Evolutionary conservation across 2,113 vertebrate species (phyloP).

Genomic region (Antigone vipio): DNA sequence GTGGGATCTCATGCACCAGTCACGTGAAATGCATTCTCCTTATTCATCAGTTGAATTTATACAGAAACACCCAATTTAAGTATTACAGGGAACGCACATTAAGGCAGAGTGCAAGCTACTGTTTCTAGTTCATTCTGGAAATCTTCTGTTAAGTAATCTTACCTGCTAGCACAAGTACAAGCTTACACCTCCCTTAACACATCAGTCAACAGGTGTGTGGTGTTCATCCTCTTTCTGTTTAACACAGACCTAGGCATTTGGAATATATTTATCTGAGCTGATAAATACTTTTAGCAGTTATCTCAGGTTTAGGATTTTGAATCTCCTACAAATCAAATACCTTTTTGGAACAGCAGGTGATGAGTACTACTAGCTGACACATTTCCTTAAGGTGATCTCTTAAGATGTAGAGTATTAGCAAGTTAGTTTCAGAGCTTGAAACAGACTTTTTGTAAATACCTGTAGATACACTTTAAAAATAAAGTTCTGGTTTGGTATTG

Average conservation of each 20-base stretch:
- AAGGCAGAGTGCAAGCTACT: background rate
- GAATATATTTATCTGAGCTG: background rate
- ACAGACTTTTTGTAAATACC: background rate
- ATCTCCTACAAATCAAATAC: background rate
- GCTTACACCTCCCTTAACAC: background rate
- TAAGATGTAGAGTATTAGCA: background rate
- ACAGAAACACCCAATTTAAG: background rate
- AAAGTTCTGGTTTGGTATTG: background rate
- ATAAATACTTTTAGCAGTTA: background rate
- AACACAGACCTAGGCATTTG: background rate
- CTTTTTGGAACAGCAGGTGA: background rate
- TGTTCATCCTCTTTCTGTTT: background rate
- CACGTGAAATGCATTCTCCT: background rate
- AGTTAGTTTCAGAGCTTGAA: background rate
- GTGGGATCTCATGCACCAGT: background rate
- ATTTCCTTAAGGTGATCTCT: background rate
- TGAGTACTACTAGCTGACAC: background rate
- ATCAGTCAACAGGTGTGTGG: background rate
- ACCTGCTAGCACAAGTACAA: background rate
- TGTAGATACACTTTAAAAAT: background rate
- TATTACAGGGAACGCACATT: background rate
- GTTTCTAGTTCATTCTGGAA: background rate
- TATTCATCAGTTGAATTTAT: background rate
- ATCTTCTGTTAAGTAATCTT: background rate
- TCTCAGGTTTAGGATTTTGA: background rate